These are phyloP conservation scores for Sphaeramia orbicularis DNA, from an alignment of 2,797 vertebrate genomes.

Conservation along the genomic window DNA sequence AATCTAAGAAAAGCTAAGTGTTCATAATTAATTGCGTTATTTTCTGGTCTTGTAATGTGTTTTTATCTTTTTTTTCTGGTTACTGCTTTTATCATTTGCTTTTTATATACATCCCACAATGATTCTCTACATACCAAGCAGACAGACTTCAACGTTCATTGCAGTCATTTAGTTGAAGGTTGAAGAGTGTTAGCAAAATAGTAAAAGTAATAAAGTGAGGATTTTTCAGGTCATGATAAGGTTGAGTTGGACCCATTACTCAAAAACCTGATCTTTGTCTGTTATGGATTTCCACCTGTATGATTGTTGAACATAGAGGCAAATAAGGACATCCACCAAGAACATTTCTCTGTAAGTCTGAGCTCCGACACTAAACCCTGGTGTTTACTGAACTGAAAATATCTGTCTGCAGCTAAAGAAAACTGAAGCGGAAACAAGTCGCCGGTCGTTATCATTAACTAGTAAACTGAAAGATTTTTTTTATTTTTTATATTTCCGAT, in stretches of 20 bases:
- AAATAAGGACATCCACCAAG: constrained; percentile 5
- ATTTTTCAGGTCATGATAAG: constrained; percentile 53
- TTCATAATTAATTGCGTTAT: too few species aligned
- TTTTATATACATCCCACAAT: constrained; percentile 4
- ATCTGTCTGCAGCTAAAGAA: not conserved
- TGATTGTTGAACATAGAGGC: constrained; percentile 33
- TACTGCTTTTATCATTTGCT: too few species aligned
- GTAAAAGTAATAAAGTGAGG: constrained; percentile 50
- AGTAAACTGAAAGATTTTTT: not conserved
- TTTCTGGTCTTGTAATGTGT: not conserved
- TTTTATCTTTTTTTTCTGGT: not conserved
- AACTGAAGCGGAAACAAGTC: too few species aligned
- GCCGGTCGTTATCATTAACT: too few species aligned
- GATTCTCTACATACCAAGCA: constrained; percentile 8
- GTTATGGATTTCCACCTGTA: constrained; percentile 51
- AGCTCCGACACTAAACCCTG: constrained; percentile 8
- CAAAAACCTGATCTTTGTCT: constrained; percentile 36
- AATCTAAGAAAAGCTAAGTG: too few species aligned
- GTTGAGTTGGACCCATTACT: constrained; percentile 47
- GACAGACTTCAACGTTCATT: constrained; percentile 26
- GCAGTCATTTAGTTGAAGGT: constrained; percentile 9
- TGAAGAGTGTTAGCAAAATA: constrained; percentile 35
- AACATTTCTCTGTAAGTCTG: constrained; percentile 17
- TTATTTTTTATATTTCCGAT: too few species aligned
- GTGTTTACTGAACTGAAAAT: constrained; percentile 28